phyloP scores from a whole-genome alignment of 1,140 invertebrate genomes.

The Pseudomyrmex pallidus region DNA sequence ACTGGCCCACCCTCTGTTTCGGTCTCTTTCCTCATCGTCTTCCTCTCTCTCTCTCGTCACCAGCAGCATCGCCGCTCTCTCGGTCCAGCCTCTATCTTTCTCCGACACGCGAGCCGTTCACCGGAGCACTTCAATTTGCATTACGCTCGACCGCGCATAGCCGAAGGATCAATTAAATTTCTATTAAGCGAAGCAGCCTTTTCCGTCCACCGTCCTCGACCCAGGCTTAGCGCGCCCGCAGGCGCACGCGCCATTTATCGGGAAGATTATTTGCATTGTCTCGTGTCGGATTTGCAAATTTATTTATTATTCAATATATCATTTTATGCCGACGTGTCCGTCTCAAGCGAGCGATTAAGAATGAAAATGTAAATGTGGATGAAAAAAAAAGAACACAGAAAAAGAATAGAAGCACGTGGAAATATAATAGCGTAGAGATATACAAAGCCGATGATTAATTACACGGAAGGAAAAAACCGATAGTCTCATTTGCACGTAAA shows the following conservation, averaged over 20 bases:
- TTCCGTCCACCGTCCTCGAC: conserved; percentile 66
- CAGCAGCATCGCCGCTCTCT: conserved; percentile 1
- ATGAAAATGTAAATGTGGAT: background rate
- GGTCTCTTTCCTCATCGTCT: conserved; percentile 43
- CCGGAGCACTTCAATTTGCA: conserved; percentile 80
- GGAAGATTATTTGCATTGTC: conserved; percentile 74
- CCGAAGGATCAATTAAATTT: conserved; percentile 84
- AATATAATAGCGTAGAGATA: background rate
- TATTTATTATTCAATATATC: conserved; percentile 59
- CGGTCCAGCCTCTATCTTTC: conserved; percentile 48
- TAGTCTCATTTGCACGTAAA: background rate
- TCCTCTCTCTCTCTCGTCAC: no score
- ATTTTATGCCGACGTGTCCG: conserved; percentile 10
- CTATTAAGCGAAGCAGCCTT: conserved; percentile 81
- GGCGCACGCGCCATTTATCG: conserved; percentile 76
- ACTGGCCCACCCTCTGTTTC: conserved; percentile 25
- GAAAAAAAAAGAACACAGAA: background rate
- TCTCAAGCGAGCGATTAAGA: background rate
- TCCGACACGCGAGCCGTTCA: conserved; percentile 62
- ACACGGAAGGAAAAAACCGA: background rate
- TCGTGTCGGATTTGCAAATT: conserved; percentile 51
- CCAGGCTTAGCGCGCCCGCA: conserved; percentile 39
- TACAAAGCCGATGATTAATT: background rate
- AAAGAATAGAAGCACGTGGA: background rate
- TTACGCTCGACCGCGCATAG: conserved; percentile 81